These are phyloP conservation scores for Eumerus sabulonum DNA, from an alignment of 2,888 invertebrate species.

Conservation along the genomic window DNA sequence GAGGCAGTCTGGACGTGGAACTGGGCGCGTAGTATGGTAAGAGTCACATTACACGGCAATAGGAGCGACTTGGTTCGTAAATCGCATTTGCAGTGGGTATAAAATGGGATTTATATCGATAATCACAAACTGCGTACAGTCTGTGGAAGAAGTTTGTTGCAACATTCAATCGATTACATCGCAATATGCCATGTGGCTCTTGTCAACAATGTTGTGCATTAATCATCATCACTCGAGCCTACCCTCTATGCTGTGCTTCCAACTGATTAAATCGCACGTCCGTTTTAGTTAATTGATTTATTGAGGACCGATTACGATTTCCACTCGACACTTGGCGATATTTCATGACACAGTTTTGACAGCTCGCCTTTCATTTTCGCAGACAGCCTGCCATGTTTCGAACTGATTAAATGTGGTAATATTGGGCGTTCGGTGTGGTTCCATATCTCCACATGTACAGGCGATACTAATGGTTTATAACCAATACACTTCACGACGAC, in stretches of 20 bases:
- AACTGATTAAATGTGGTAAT: background rate
- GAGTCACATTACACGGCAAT: constrained; percentile 12
- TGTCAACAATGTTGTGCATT: background rate
- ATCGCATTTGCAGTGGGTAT: constrained; percentile 31
- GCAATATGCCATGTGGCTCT: too few species aligned
- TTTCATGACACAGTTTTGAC: constrained; percentile 49
- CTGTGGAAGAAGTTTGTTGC: too few species aligned
- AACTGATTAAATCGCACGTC: constrained; percentile 40
- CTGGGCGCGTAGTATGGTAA: constrained; percentile 7
- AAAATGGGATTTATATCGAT: too few species aligned
- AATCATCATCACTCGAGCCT: background rate
- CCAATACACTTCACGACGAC: constrained; percentile 7
- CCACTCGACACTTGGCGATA: constrained; percentile 39
- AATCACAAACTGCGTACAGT: too few species aligned
- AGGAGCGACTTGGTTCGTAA: constrained; percentile 14
- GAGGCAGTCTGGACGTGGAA: background rate
- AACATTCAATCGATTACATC: too few species aligned
- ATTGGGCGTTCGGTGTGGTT: constrained; percentile 3
- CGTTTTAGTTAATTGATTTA: constrained; percentile 51
- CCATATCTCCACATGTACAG: constrained; percentile 45
- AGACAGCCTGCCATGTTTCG: constrained; percentile 27
- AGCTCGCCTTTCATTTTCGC: constrained; percentile 39
- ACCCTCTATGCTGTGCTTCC: too few species aligned
- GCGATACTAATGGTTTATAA: constrained; percentile 48
- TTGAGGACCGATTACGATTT: constrained; percentile 36